These are phyloP conservation scores for Hapalemur alaotrensis DNA, from an alignment of 2,797 vertebrate species.

Conservation along the genomic window DNA sequence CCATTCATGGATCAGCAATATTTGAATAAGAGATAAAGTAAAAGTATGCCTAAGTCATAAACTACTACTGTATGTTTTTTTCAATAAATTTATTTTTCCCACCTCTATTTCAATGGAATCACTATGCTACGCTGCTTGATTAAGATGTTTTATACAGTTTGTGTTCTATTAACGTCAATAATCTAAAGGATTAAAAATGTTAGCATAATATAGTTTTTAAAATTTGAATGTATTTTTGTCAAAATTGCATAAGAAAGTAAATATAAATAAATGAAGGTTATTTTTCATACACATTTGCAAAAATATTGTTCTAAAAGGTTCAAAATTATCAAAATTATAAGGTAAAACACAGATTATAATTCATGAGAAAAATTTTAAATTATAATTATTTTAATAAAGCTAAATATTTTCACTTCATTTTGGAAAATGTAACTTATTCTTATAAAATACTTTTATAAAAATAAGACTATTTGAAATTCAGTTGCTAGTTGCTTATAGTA, in stretches of 20 bases:
- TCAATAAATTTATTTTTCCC: background rate
- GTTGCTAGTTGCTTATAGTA: background rate
- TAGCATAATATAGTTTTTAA: background rate
- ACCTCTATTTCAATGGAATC: background rate
- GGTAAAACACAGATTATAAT: background rate
- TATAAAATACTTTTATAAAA: background rate
- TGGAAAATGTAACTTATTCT: background rate
- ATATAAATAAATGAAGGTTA: background rate
- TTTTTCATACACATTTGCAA: background rate
- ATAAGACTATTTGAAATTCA: background rate
- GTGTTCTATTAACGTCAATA: background rate
- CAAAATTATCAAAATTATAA: background rate
- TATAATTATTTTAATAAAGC: background rate
- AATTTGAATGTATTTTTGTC: background rate
- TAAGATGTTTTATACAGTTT: background rate
- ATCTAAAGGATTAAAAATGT: background rate
- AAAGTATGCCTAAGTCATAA: background rate
- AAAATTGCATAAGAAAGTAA: slow-evolving; percentile 22
- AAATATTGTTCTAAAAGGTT: background rate
- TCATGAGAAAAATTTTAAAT: background rate
- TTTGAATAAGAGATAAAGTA: background rate
- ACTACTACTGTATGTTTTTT: background rate
- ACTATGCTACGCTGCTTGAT: background rate
- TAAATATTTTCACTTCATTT: background rate
- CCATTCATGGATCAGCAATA: background rate